phyloP scores from a whole-genome alignment of 2,888 invertebrate genomes.

The Amiota communis region DNA sequence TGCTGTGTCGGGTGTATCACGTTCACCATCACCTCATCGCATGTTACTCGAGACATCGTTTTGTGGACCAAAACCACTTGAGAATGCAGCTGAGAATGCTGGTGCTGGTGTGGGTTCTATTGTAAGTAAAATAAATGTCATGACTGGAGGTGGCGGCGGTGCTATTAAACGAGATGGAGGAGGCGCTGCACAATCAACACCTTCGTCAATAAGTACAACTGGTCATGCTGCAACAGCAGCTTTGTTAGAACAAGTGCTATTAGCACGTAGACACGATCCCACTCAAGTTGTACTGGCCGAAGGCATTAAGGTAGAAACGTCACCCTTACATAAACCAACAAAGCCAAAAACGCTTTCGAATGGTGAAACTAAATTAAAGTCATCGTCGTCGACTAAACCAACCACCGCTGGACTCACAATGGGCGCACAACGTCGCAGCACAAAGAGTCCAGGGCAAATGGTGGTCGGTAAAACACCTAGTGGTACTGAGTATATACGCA shows the following conservation, averaged over 20 bases:
- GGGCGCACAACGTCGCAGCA: constrained; percentile 63
- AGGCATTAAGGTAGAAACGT: constrained; percentile 75
- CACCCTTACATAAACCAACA: constrained; percentile 49
- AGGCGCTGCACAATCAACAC: constrained; percentile 42
- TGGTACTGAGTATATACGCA: constrained; percentile 77
- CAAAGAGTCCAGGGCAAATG: constrained; percentile 70
- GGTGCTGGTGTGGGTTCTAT: constrained; percentile 50
- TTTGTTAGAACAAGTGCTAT: constrained; percentile 75
- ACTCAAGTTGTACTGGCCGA: constrained; percentile 79
- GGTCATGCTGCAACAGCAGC: constrained; percentile 75
- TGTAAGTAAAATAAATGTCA: constrained; percentile 34
- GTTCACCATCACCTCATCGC: constrained; percentile 92
- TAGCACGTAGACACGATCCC: constrained; percentile 79
- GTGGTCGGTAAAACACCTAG: constrained; percentile 71
- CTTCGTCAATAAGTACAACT: constrained; percentile 46
- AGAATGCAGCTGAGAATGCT: constrained; percentile 74
- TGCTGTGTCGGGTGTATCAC: constrained; percentile 76
- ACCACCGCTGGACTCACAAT: constrained; percentile 39
- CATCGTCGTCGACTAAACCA: constrained; percentile 29
- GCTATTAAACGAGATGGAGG: constrained; percentile 53
- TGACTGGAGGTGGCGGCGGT: constrained; percentile 38
- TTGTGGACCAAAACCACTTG: constrained; percentile 86
- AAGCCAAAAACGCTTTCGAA: constrained; percentile 60
- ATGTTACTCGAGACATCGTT: constrained; percentile 93
- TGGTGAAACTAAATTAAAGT: constrained; percentile 54